Evolutionary conservation across 2,888 invertebrate species (phyloP).

Genomic region (Tenthredo mesomela): DNA sequence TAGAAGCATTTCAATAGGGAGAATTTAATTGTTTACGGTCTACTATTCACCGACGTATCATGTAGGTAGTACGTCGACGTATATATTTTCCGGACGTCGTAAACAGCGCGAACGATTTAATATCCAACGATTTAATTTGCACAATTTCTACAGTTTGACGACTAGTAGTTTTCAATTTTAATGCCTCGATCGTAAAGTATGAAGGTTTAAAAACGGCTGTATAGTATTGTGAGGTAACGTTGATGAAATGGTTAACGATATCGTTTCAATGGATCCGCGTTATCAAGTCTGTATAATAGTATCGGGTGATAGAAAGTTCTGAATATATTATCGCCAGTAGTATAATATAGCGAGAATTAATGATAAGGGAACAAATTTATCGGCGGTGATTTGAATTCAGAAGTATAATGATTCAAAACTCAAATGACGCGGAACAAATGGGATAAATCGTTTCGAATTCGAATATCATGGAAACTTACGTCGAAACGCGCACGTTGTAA

Average conservation of each 20-base stretch:
- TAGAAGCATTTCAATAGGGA: not conserved
- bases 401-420: not conserved
- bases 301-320: not conserved
- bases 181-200: not conserved
- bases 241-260: not conserved
- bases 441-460: not conserved
- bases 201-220: not conserved
- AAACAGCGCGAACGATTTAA: not conserved
- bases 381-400: not conserved
- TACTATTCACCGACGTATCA: not conserved
- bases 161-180: conserved; percentile 3
- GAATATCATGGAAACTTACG: not conserved
- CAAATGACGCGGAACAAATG: not conserved
- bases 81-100: not conserved
- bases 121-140: not conserved
- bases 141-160: conserved; percentile 16
- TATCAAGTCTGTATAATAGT: not conserved
- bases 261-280: not conserved
- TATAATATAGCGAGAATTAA: not conserved
- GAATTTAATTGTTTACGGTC: not conserved
- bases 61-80: not conserved
- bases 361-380: not conserved
- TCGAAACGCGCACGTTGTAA: not conserved
- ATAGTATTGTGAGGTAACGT: not conserved
- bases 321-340: not conserved